Evolutionary conservation across 2,797 vertebrate genomes (phyloP).

Genomic region (Poeciliopsis presidionis): DNA sequence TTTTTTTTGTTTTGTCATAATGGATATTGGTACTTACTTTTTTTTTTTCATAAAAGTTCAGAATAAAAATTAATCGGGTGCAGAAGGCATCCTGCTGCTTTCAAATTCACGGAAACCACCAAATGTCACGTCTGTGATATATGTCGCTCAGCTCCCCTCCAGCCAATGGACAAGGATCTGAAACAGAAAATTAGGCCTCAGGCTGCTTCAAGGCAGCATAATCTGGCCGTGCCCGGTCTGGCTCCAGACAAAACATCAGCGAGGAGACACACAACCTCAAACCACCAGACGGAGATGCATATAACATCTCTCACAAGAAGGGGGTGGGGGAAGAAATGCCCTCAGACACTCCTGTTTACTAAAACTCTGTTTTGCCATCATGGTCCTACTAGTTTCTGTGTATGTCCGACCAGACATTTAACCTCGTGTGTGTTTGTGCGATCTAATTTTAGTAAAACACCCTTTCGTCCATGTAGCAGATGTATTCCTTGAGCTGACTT

Average conservation of each 20-base stretch:
- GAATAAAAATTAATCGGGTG: constrained; percentile 21
- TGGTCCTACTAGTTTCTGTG: constrained; percentile 18
- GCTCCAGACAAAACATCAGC: constrained; percentile 67
- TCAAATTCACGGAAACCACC: constrained; percentile 29
- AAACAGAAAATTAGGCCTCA: constrained; percentile 49
- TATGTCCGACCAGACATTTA: constrained; percentile 26
- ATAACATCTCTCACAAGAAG: constrained; percentile 51
- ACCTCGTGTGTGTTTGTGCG: not conserved
- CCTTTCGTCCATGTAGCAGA: constrained; percentile 26
- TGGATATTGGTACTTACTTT: not conserved
- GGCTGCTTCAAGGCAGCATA: constrained; percentile 61
- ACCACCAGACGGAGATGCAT: constrained; percentile 52
- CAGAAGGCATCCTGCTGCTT: constrained; percentile 31
- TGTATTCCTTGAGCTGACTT: constrained; percentile 11
- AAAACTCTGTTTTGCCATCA: constrained; percentile 28
- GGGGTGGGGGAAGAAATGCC: constrained; percentile 3
- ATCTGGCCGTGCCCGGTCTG: constrained; percentile 63
- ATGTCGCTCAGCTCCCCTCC: constrained; percentile 22
- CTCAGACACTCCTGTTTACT: constrained; percentile 51
- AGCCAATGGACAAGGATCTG: constrained; percentile 37
- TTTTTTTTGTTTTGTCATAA: constrained; percentile 5
- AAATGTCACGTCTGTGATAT: constrained; percentile 17
- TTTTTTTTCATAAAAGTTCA: not conserved
- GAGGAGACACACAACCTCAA: constrained; percentile 55
- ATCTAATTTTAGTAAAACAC: constrained; percentile 46